Conservation (phyloP, 2,797 vertebrate species). For the Tenualosa ilisha region DNA sequence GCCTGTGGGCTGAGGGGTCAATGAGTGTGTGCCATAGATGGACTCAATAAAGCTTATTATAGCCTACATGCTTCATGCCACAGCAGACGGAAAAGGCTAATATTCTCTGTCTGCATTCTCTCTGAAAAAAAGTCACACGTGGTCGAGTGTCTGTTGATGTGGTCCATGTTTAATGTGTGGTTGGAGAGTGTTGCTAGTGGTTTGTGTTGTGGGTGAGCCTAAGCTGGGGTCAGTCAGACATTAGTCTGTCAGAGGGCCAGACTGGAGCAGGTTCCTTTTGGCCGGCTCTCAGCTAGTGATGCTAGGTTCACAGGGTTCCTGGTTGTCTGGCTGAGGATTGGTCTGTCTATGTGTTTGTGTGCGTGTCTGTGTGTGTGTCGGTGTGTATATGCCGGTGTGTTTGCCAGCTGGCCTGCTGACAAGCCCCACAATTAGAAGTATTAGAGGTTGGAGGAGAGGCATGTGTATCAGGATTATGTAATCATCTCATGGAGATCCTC, state of each 20-base stretch:
- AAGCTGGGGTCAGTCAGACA: background rate
- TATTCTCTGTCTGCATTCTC: background rate
- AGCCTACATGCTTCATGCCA: background rate
- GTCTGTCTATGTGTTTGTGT: conserved; percentile 30
- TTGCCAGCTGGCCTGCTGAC: conserved; percentile 51
- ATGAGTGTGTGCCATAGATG: background rate
- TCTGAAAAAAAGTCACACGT: background rate
- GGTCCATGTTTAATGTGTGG: background rate
- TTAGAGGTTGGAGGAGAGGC: conserved; percentile 41
- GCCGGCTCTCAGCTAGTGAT: background rate
- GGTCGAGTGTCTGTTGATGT: background rate
- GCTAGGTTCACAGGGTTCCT: conserved; percentile 37
- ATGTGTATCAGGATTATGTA: conserved; percentile 52
- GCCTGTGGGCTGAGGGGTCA: background rate
- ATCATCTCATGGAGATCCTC: conserved; percentile 36
- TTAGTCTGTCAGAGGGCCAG: conserved; percentile 12
- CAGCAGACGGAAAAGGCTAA: background rate
- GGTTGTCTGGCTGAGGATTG: conserved; percentile 44
- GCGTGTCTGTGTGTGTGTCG: no score
- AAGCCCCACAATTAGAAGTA: conserved; percentile 47
- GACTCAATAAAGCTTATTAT: no score
- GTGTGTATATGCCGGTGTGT: background rate
- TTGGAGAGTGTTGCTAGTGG: background rate
- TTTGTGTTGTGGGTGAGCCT: background rate
- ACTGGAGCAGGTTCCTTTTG: conserved; percentile 2